A percentile compares a stretch with the other conserved stretches of the same genome.
Evolutionary conservation across 2,797 vertebrate species (phyloP).

Genomic region (Alosa sapidissima): DNA sequence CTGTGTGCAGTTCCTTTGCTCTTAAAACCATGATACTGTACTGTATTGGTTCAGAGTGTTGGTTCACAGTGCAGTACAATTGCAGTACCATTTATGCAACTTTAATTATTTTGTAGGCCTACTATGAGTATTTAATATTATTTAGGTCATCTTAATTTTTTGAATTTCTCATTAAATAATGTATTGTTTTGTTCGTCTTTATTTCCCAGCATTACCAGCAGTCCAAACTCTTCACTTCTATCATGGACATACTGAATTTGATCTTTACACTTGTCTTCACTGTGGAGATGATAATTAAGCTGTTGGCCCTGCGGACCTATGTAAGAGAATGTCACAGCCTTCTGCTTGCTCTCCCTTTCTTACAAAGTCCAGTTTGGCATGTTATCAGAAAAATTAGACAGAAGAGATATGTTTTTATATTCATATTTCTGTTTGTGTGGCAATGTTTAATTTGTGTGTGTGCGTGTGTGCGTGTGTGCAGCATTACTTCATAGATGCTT

Average conservation of each 20-base stretch:
- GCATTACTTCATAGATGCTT: constrained; percentile 99
- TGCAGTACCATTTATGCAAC: background rate
- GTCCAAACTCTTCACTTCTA: constrained; percentile 88
- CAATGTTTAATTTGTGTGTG: constrained; percentile 39
- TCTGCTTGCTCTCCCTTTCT: too few relatives aligned
- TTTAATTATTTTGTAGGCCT: background rate
- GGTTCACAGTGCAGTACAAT: background rate
- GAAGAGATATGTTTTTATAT: background rate
- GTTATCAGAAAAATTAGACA: too few relatives aligned
- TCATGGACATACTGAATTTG: constrained; percentile 98
- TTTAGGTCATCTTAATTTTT: background rate
- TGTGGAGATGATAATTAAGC: constrained; percentile 95
- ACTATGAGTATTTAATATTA: too few relatives aligned
- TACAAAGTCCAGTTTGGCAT: too few relatives aligned
- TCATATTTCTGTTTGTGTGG: background rate
- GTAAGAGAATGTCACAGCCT: constrained; percentile 71
- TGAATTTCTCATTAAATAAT: background rate
- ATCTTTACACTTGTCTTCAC: constrained; percentile 97
- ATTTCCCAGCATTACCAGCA: constrained; percentile 89
- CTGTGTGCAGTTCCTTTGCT: background rate
- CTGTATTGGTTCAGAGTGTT: background rate
- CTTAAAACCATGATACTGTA: background rate
- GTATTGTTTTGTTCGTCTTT: background rate
- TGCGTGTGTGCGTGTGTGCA: constrained; percentile 74
- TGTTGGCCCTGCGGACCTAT: constrained; percentile 92